Evolutionary conservation across 1,140 invertebrate genomes (phyloP), one percentile per base, ranked within the genome.

Genomic region (Neotoxoptera formosana): DNA sequence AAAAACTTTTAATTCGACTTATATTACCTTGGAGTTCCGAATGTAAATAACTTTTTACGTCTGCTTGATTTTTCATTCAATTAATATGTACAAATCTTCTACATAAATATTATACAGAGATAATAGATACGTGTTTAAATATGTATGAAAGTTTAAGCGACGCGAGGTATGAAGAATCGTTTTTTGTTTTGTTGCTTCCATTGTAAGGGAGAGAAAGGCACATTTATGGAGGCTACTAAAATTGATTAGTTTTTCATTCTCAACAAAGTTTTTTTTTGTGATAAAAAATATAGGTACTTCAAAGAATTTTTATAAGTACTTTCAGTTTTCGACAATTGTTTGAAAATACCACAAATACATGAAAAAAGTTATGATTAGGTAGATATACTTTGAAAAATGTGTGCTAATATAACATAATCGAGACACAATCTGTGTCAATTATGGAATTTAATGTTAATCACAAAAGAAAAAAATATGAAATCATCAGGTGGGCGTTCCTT

Each of bases 401-500:
- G n/a, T 20, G 17, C 51, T 8, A 88, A 88, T 3, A 34, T 34
- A n/a, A 21, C 47, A 88, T 89, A 56, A 89, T 89, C n/a, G 8
- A 53, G 8, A 56, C 7, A 1, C 2, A 56, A 53, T 89, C 9
- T 89, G 30, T 25, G 23, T 41, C n/a, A 56, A 23, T 53, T 53
- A 56, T 36, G 6, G 21, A 90, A 14, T 90, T 56, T 60, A 90
- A 90, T 41, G 23, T 60, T 51, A 36, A 51, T 88, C 47, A 51
- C 45, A 91, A 47, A 76, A 91, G 8, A 91, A 91, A 81, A 91
- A 91, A 8, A 91, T 23, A 91, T 21, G 20, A 91, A 45, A 53
- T 83, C 60, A 92, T 92, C 4, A 53, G 47, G 76, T 83, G 76
- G 90, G 67, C 67, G 67, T 83, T n/a, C 51, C 20, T 81, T 47